Percentiles rank a stretch among this genome's conserved stretches.
These are phyloP conservation scores for Calephelis nemesis DNA, from an alignment of 1,140 invertebrate species.

Conservation along the genomic window DNA sequence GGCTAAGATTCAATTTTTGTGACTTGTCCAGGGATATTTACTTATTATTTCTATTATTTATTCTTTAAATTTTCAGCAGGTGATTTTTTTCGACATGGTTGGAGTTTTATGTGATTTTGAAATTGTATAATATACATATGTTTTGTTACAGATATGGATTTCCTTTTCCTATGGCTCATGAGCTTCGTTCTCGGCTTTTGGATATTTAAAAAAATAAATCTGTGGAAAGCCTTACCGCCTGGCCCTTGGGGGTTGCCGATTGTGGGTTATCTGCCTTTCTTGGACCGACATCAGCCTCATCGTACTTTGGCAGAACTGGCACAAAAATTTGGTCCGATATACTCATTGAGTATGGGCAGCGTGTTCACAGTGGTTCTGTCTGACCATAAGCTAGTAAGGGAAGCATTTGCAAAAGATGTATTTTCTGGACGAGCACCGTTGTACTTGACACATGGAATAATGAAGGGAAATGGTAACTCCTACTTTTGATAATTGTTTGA, in stretches of 20 bases:
- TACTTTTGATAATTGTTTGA: neutral
- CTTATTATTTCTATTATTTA: too few relatives aligned
- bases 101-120: too few relatives aligned
- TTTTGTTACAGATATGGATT: slow-evolving; percentile 61
- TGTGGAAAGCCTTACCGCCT: slow-evolving; percentile 81
- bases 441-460: slow-evolving; percentile 90
- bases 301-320: slow-evolving; percentile 83
- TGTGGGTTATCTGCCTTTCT: slow-evolving; percentile 87
- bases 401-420: slow-evolving; percentile 84
- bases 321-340: slow-evolving; percentile 85
- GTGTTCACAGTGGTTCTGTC: slow-evolving; percentile 87
- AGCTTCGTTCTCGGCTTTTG: slow-evolving; percentile 64
- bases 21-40: too few relatives aligned
- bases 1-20: too few relatives aligned
- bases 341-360: slow-evolving; percentile 85
- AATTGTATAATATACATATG: neutral
- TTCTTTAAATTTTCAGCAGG: too few relatives aligned
- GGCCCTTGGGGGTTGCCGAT: slow-evolving; percentile 89
- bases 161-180: slow-evolving; percentile 54
- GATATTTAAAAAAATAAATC: slow-evolving; percentile 62
- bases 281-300: slow-evolving; percentile 85
- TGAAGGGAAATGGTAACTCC: slow-evolving; percentile 89
- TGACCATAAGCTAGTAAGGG: slow-evolving; percentile 84
- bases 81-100: too few relatives aligned
- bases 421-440: slow-evolving; percentile 88